phyloP scores from a whole-genome alignment of 1,140 invertebrate species.

The Trissolcus basalis region DNA sequence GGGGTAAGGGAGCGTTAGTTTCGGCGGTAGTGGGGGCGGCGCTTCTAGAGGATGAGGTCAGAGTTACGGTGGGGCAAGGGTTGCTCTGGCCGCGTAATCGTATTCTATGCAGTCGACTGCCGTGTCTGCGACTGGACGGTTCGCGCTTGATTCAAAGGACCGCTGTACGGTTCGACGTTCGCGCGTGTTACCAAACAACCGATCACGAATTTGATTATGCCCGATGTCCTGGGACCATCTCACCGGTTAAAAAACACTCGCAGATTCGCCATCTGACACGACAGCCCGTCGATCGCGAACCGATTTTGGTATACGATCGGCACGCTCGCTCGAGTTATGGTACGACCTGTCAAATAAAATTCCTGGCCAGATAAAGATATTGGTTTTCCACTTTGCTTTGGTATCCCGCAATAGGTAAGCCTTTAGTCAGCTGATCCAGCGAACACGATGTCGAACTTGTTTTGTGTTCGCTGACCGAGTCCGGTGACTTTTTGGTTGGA shows the following conservation, averaged over 20 bases:
- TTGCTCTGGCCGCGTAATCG: conserved; percentile 70
- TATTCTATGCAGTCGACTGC: conserved; percentile 73
- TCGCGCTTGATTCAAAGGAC: conserved; percentile 36
- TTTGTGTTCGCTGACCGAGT: background rate
- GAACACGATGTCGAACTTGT: background rate
- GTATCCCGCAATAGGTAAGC: conserved; percentile 22
- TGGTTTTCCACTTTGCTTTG: conserved; percentile 8
- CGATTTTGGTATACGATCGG: background rate
- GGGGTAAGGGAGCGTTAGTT: conserved; percentile 22
- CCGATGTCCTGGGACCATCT: conserved; percentile 34
- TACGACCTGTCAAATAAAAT: background rate
- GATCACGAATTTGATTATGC: conserved; percentile 58
- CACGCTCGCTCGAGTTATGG: background rate
- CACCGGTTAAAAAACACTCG: background rate
- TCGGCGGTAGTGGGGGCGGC: conserved; percentile 48
- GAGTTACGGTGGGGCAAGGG: conserved; percentile 65
- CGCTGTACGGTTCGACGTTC: conserved; percentile 38
- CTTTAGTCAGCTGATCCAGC: conserved; percentile 7
- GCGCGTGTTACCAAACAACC: conserved; percentile 12
- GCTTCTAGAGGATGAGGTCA: conserved; percentile 60
- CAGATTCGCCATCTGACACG: conserved; percentile 27
- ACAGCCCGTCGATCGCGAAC: conserved; percentile 12
- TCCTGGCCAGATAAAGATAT: background rate
- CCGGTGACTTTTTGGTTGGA: conserved; percentile 15
- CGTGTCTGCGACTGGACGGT: conserved; percentile 67